Evolutionary conservation across 2,888 invertebrate genomes (phyloP).

Genomic region (Noctua janthe): DNA sequence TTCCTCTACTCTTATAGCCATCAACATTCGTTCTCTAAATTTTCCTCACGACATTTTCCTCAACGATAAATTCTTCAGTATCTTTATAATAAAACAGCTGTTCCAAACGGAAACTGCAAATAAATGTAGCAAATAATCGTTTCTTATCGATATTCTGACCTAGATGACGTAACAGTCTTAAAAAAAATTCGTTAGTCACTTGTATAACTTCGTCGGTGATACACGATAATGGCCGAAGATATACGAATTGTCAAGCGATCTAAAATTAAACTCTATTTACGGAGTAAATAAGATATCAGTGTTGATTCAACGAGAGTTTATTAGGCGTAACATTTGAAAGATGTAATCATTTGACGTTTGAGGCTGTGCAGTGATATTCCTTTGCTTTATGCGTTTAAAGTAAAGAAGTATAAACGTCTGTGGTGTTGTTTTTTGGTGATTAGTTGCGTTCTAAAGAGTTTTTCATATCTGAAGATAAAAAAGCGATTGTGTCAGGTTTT

Average conservation of each 20-base stretch:
- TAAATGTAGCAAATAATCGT: slow-evolving; percentile 19
- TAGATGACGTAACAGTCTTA: slow-evolving; percentile 41
- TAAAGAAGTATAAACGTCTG: slow-evolving; percentile 17
- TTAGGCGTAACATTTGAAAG: slow-evolving; percentile 39
- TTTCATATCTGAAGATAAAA: slow-evolving; percentile 19
- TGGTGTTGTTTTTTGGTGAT: slow-evolving; percentile 13
- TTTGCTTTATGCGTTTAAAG: slow-evolving; percentile 21
- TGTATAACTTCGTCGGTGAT: not conserved
- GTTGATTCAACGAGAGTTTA: slow-evolving; percentile 48
- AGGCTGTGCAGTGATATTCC: slow-evolving; percentile 29
- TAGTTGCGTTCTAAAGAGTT: slow-evolving; percentile 8
- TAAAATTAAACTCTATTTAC: slow-evolving; percentile 56
- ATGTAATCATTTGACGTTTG: slow-evolving; percentile 37
- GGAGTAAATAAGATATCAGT: slow-evolving; percentile 47
- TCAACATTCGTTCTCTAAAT: not conserved
- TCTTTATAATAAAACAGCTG: slow-evolving; percentile 31
- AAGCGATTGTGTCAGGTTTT: slow-evolving; percentile 5
- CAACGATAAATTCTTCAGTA: not conserved
- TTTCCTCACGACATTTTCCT: not conserved
- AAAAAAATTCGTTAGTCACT: slow-evolving; percentile 53
- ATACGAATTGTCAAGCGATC: slow-evolving; percentile 45
- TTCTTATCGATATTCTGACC: slow-evolving; percentile 48
- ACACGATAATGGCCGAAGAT: slow-evolving; percentile 61
- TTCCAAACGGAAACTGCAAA: slow-evolving; percentile 3
- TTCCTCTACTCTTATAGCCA: too few relatives aligned